Conservation (phyloP, 1,140 invertebrate genomes). For the Bombus impatiens region DNA sequence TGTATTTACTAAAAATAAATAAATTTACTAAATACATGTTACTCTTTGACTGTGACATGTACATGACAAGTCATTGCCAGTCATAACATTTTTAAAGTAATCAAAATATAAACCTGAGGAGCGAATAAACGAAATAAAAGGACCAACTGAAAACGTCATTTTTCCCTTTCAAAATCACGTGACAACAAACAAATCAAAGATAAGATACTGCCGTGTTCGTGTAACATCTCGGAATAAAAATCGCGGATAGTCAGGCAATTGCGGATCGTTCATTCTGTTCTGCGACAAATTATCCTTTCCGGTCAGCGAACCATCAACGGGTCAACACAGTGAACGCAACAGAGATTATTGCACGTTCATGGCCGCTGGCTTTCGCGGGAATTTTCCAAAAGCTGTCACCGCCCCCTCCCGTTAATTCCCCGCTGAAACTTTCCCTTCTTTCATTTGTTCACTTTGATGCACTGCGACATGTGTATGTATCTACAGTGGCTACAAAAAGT, state of each 20-base stretch:
- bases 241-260: background rate
- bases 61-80: no score
- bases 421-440: background rate
- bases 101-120: no score
- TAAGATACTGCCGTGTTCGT: background rate
- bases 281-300: conserved; percentile 27
- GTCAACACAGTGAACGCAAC: background rate
- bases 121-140: no score
- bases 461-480: background rate
- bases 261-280: background rate
- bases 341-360: conserved; percentile 23
- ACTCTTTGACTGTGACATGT: no score
- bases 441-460: background rate
- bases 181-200: background rate
- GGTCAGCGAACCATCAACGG: background rate
- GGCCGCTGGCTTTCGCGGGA: background rate
- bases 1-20: no score
- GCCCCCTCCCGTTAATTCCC: background rate
- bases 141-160: no score
- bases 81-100: no score
- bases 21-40: no score
- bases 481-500: no score
- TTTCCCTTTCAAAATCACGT: background rate
- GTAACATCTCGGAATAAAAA: background rate
- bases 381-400: conserved; percentile 22